Base-by-base conservation (phyloP, 2,888 invertebrate species). In the Cantharis rustica region DNA sequence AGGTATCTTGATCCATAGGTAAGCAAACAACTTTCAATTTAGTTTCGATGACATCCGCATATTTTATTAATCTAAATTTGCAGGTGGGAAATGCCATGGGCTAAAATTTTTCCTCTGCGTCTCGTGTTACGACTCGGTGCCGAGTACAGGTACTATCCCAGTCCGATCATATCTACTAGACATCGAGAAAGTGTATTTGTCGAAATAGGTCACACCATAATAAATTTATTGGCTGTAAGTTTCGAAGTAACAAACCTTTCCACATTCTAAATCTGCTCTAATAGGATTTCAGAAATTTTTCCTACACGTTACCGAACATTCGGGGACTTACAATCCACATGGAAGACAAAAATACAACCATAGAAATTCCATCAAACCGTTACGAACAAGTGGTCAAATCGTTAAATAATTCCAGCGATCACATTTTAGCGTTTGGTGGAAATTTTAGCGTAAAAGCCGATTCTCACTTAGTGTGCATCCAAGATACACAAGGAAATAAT, bases 141-240 rank as follows among this genome's bases (percentile, higher is more conserved):
- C 3, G 95, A 96, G 86, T 95, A 93, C 88, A 91, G 95, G 79
- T 96, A 95, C 85, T 96, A 96, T 88, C 96, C 96, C 0, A 94
- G 95, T 84, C 95, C 96, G 1, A 89, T 96, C 79, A 92, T 96
- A 70, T 95, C 95, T 16, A 92, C 94, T 16, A 90, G 95, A 20
- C 91, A 93, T 84, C 89, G 96, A 13, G 93, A 94, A 81, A 93
- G 96, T 0, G 93, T 96, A 5, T 96, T 94, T 86, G 94, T 92
- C 27, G 96, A 96, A 89, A 94, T 96, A 76, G 95, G 96, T 0
- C 95, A 96, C 86, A 96, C 96, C 10, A 95, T 96, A 77, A 95
- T 96, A 88, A 96, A 95, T 89, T 91, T 96, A 73, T 88, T 96
- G 80, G 95, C 95, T 10, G 91, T 91, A 86, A 88, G 89, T 88